A percentile compares a stretch with the other conserved stretches of the same genome.
phyloP scores from a whole-genome alignment of 2,797 vertebrate species.

The Cuculus canorus region DNA sequence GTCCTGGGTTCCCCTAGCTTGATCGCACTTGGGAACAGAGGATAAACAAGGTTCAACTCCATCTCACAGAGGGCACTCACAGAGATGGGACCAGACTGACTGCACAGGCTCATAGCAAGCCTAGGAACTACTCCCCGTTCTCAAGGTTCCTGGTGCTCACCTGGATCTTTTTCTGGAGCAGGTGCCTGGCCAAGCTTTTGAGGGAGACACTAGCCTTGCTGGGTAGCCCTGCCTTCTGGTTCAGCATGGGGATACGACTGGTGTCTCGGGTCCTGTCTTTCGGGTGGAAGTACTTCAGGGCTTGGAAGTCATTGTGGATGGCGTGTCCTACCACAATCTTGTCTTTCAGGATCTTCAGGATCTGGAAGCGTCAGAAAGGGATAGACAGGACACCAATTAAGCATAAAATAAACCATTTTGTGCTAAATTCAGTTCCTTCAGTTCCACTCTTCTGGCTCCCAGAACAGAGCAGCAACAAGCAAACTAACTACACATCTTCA shows the following conservation, averaged over 20 bases:
- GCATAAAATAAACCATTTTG: neutral
- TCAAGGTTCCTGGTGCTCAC: constrained; percentile 64
- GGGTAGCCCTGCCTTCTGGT: constrained; percentile 71
- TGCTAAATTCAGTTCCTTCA: neutral
- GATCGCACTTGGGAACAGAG: neutral
- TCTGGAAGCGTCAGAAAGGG: constrained; percentile 72
- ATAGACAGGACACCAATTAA: neutral
- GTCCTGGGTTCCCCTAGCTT: neutral
- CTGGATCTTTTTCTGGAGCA: constrained; percentile 91
- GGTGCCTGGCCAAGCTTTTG: constrained; percentile 81
- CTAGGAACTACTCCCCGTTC: neutral
- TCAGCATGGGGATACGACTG: constrained; percentile 74
- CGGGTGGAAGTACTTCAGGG: constrained; percentile 82
- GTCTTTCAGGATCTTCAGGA: constrained; percentile 85
- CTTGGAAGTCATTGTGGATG: constrained; percentile 89
- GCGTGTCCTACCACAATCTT: constrained; percentile 94
- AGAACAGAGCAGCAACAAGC: neutral
- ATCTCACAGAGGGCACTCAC: neutral
- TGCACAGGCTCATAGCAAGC: neutral
- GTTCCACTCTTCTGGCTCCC: neutral
- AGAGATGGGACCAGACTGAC: neutral
- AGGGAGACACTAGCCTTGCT: constrained; percentile 76
- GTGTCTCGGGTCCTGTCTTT: constrained; percentile 88
- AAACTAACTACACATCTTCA: neutral
- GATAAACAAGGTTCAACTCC: neutral